phyloP scores from a whole-genome alignment of 2,888 invertebrate species.

The Periphyllus acericola region DNA sequence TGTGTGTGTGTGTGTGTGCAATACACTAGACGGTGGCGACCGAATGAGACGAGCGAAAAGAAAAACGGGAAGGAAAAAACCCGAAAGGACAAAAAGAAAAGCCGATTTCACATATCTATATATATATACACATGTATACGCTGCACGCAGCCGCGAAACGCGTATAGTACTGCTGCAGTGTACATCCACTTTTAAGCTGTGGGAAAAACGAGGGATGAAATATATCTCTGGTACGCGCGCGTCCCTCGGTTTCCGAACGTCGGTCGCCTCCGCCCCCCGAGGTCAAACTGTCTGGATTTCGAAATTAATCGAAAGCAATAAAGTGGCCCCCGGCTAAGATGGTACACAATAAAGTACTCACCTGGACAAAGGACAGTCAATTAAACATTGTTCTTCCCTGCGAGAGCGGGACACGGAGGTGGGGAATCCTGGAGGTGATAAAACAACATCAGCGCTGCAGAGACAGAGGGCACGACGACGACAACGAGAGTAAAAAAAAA shows the following conservation, averaged over 20 bases:
- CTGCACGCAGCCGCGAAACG: not conserved
- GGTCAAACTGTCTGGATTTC: slow-evolving; percentile 59
- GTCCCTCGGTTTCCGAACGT: not conserved
- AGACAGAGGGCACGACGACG: not conserved
- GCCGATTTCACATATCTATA: slow-evolving; percentile 23
- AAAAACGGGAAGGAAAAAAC: slow-evolving; percentile 11
- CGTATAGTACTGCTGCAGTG: not conserved
- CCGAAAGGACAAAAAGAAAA: slow-evolving; percentile 32
- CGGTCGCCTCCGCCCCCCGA: not conserved
- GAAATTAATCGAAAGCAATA: slow-evolving; percentile 62
- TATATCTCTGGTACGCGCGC: not conserved
- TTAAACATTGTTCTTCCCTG: slow-evolving; percentile 60
- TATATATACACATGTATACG: not conserved
- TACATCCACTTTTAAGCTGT: slow-evolving; percentile 15
- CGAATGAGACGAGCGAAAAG: not conserved
- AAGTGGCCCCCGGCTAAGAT: slow-evolving; percentile 50
- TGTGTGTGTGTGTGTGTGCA: not conserved
- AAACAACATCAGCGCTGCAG: slow-evolving; percentile 33
- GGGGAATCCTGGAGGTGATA: slow-evolving; percentile 37
- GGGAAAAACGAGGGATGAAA: slow-evolving; percentile 48
- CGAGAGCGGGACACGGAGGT: not conserved
- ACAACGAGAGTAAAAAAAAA: not conserved
- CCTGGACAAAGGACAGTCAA: slow-evolving; percentile 61
- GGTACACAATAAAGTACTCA: slow-evolving; percentile 57
- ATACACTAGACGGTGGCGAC: not conserved